Evolutionary conservation across 2,113 vertebrate species (phyloP).

Genomic region (Aplodontia rufa): DNA sequence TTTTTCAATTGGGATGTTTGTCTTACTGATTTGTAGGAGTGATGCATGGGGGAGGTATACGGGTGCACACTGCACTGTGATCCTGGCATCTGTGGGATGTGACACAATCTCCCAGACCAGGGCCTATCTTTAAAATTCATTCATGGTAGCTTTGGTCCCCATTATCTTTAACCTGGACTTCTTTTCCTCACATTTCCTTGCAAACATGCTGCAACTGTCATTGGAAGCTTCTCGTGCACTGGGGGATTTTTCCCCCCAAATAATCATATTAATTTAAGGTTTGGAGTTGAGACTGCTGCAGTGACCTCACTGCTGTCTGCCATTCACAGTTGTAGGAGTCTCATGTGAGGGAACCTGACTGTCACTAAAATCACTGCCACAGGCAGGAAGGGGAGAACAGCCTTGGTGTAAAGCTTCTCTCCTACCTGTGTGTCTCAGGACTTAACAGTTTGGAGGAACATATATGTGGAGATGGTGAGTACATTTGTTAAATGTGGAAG

Average conservation of each 20-base stretch:
- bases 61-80: not conserved
- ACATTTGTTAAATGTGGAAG: not conserved
- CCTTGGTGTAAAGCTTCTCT: not conserved
- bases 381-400: not conserved
- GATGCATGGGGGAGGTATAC: not conserved
- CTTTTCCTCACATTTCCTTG: not conserved
- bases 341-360: rapidly evolving
- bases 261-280: not conserved
- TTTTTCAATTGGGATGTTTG: not conserved
- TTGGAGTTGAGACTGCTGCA: not conserved
- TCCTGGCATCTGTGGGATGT: not conserved
- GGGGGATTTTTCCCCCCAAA: not conserved
- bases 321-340: not conserved
- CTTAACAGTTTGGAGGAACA: not conserved
- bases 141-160: not conserved
- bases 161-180: not conserved
- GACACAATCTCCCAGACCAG: not conserved
- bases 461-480: not conserved
- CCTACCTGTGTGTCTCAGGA: not conserved
- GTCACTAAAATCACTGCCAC: not conserved
- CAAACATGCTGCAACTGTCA: not conserved
- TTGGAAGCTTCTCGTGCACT: not conserved
- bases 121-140: not conserved
- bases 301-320: not conserved
- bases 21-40: not conserved